Evolutionary conservation across 2,113 vertebrate species (phyloP).

Genomic region (Steatornis caripensis): DNA sequence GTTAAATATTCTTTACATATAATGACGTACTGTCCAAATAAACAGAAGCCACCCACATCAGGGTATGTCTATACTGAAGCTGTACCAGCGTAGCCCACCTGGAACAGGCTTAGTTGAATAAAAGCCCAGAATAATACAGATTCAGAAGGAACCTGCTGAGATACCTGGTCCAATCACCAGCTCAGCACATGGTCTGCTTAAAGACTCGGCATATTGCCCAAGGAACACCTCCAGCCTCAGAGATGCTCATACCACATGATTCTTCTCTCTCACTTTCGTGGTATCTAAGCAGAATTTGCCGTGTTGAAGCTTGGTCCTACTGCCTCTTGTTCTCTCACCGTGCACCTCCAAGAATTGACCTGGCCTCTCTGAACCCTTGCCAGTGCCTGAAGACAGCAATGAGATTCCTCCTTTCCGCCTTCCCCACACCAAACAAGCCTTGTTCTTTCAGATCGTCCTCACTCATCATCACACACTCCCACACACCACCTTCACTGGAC

Average conservation of each 20-base stretch:
- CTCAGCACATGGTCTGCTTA: not conserved
- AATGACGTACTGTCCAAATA: not conserved
- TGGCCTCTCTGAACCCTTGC: not conserved
- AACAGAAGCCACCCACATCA: not conserved
- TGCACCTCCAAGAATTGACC: not conserved
- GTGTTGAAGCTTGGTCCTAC: not conserved
- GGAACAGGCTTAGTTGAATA: not conserved
- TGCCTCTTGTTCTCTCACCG: not conserved
- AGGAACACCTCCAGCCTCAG: not conserved
- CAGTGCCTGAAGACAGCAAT: not conserved
- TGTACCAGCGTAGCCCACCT: rapidly evolving
- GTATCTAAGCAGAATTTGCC: not conserved
- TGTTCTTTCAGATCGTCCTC: not conserved
- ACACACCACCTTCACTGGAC: not conserved
- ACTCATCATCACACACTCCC: not conserved
- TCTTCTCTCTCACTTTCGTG: not conserved
- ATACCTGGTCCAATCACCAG: not conserved
- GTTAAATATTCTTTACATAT: not conserved
- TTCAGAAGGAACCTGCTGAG: not conserved
- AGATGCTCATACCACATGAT: not conserved
- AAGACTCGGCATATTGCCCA: not conserved
- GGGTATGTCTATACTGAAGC: not conserved
- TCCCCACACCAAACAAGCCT: not conserved
- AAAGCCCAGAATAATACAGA: not conserved
- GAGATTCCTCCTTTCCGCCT: not conserved